Base-by-base conservation (phyloP, 2,797 vertebrate species). In the Typhlichthys eigenmanni region DNA sequence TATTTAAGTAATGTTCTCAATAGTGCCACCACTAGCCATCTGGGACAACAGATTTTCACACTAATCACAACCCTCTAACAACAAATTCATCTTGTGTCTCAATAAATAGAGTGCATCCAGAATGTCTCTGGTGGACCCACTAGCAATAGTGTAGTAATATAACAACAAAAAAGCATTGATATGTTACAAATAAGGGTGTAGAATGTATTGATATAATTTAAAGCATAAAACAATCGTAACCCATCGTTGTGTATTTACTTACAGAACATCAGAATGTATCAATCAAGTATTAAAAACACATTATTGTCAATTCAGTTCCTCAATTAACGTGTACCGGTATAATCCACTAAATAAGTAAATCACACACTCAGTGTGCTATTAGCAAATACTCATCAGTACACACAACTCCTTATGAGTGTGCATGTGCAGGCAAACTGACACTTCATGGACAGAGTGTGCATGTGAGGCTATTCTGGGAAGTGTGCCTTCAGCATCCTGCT, bases 1-100 rank as follows among this genome's bases (percentile, higher is more conserved):
- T 10, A 3, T 58, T 9, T 2, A 2, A 62, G 50, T 55, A 6
- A 16, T 79, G 66, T 54, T 47, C n/a, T 51, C 47, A 32, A 34
- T 48, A 53, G 64, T 66, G 34, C 48, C n/a, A 60, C 24, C 17
- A 50, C 8, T 46, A 56, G 67, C 65, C 73, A 74, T 75, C 68
- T 76, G 73, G 68, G 64, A 46, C 8, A 24, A 17, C 61, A 68
- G 74, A 76, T 66, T 79, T 72, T 16, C 59, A 55, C 47, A 69
- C 58, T 54, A 72, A 79, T 78, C 73, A 54, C 72, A 64, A 62
- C 11, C 62, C 24, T 47, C 13, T 9, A 11, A 55, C 12, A 32
- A 60, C 60, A 46, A 72, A 79, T 66, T 17, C 68, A 74, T 75
- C 63, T 55, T 24, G 29, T 14, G 47, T 56, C n/a, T 57, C 58